Evolutionary conservation across 2,113 vertebrate species (phyloP).

Genomic region (Galemys pyrenaicus): DNA sequence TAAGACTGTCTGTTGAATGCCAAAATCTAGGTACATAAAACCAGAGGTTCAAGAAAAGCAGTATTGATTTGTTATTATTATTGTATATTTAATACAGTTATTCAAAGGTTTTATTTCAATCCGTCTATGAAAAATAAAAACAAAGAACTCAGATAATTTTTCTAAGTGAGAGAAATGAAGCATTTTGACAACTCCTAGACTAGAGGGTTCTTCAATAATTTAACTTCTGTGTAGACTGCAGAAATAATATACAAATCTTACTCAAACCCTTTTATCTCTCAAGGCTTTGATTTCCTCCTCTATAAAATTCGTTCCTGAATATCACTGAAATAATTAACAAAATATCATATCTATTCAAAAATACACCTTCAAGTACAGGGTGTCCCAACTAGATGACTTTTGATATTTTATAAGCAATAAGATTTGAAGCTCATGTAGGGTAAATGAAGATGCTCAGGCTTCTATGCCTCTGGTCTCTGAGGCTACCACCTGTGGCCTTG

Average conservation of each 20-base stretch:
- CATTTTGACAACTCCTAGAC: not conserved
- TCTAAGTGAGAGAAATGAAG: not conserved
- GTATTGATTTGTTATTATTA: not conserved
- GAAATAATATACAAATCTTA: not conserved
- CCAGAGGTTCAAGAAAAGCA: not conserved
- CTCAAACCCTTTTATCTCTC: not conserved
- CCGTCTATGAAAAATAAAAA: slow-evolving; percentile 27
- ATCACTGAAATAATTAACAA: slow-evolving; percentile 20
- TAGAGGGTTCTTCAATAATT: not conserved
- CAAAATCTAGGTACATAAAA: not conserved
- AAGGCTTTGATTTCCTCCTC: not conserved
- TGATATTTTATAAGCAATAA: not conserved
- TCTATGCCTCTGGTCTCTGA: too few relatives aligned
- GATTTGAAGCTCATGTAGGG: too few relatives aligned
- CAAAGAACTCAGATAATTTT: not conserved
- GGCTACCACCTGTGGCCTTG: too few relatives aligned
- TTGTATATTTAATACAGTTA: not conserved
- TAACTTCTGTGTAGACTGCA: not conserved
- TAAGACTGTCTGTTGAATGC: not conserved
- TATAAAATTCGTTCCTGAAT: not conserved
- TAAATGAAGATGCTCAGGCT: too few relatives aligned
- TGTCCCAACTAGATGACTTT: not conserved
- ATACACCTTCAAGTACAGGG: not conserved
- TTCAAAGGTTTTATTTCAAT: not conserved
- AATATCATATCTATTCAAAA: not conserved